Base-by-base conservation (phyloP, 2,888 invertebrate genomes). In the Ernsta delagoae region DNA sequence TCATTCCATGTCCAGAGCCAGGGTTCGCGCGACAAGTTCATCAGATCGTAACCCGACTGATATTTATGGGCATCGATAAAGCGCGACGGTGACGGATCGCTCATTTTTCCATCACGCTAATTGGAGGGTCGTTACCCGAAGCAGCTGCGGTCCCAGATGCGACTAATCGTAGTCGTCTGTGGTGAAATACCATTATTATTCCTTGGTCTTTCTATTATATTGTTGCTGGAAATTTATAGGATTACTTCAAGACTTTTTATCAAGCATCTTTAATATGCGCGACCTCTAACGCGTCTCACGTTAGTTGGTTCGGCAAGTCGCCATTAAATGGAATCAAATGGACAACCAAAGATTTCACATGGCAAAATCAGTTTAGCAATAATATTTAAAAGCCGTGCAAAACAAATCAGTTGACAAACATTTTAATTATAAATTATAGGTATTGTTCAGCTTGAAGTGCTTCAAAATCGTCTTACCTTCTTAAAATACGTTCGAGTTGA, bases 101-200 rank as follows among this genome's bases (percentile, higher is more conserved):
- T 24, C 36, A 69, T 71, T 75, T 72, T 72, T 72, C 68, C 75
- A 73, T 72, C 72, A 69, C 59, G 24, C 65, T 69, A 70, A 73
- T 70, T 70, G 70, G 63, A 56, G 61, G 61, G 64, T 41, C 45
- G 54, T 53, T 56, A 36, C 60, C 67, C 69, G 59, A 50, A 61
- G 39, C 73, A 70, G 65, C 71, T 72, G 71, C 57, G 65, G 57
- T 60, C 65, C 24, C 67, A 70, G 69, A 63, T 70, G 73, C 45
- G 48, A 50, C 24, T 65, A 61, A 65, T 64, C 70, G 70, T 72
- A 65, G 57, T 45, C 48, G 63, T 68, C 41, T 43, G 16, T 39
- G 50, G 43, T 60, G 41, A 69, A 66, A 59, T 71, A 56, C 53
- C 2, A 48, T 48, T 48, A 12, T n/a, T 48, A 48, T 36, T 36